Percentiles rank a stretch among this genome's conserved stretches.
These are phyloP conservation scores for Bombus waltoni DNA, from an alignment of 1,140 invertebrate genomes.

Conservation along the genomic window DNA sequence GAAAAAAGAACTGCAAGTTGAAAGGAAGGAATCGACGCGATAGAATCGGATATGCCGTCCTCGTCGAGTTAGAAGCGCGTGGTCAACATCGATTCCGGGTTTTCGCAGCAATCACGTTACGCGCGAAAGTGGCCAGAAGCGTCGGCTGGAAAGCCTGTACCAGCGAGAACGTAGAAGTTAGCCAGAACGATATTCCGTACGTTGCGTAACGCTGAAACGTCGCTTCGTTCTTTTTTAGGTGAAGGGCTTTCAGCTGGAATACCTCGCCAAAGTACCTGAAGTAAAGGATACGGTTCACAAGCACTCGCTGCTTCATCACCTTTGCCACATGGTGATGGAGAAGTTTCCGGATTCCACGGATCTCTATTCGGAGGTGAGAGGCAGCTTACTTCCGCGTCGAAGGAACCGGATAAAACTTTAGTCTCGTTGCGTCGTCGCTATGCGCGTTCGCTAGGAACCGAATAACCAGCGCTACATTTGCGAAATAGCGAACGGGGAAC, in stretches of 20 bases:
- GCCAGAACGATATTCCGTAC: slow-evolving; percentile 6
- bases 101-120: slow-evolving; percentile 39
- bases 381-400: slow-evolving; percentile 8
- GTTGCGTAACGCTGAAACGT: slow-evolving; percentile 39
- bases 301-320: slow-evolving; percentile 97
- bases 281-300: slow-evolving; percentile 99
- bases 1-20: no score
- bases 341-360: slow-evolving; percentile 97
- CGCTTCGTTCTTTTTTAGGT: slow-evolving; percentile 83
- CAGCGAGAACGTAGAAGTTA: slow-evolving; percentile 25
- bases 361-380: slow-evolving; percentile 96
- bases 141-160: slow-evolving; percentile 2
- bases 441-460: slow-evolving; percentile 1
- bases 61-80: not conserved
- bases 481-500: slow-evolving; percentile 31
- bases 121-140: slow-evolving; percentile 37
- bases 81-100: slow-evolving; percentile 32
- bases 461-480: slow-evolving; percentile 42
- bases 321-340: slow-evolving; percentile 98
- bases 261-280: slow-evolving; percentile 98
- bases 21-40: not conserved
- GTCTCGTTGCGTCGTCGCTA: not conserved
- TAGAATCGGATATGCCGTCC: not conserved
- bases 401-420: slow-evolving; percentile 52
- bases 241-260: slow-evolving; percentile 99